phyloP scores from a whole-genome alignment of 1,140 invertebrate species.

The Drosophila murphyi region DNA sequence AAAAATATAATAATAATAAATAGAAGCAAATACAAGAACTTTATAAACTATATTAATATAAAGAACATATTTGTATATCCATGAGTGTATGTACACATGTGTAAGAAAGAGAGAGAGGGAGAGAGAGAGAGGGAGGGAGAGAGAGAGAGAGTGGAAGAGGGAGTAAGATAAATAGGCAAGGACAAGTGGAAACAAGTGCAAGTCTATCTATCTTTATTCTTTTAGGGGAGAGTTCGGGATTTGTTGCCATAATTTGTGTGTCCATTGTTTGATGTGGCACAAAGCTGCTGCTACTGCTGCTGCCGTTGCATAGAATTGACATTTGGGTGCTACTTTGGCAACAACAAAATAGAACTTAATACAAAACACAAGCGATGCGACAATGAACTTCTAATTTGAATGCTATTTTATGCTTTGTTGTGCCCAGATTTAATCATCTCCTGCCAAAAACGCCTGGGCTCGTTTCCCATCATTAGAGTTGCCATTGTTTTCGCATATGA shows the following conservation, averaged over 20 bases:
- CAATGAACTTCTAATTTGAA: conserved; percentile 82
- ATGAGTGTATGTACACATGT: too few relatives aligned
- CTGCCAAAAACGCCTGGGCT: conserved; percentile 2
- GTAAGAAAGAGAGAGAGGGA: too few relatives aligned
- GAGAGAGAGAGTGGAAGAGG: background rate
- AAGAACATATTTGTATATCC: too few relatives aligned
- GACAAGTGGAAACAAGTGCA: background rate
- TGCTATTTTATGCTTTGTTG: conserved; percentile 77
- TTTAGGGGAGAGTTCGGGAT: background rate
- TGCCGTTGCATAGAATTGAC: background rate
- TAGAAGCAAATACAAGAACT: too few relatives aligned
- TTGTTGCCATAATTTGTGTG: conserved; percentile 65
- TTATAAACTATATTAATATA: too few relatives aligned
- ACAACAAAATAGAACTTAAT: conserved; percentile 51
- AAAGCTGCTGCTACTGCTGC: conserved; percentile 39
- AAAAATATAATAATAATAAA: too few relatives aligned
- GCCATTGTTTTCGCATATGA: conserved; percentile 67
- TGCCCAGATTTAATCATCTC: conserved; percentile 75
- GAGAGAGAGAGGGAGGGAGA: background rate
- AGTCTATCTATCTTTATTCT: background rate
- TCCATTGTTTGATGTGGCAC: conserved; percentile 65
- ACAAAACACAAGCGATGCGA: conserved; percentile 10
- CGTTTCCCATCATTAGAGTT: conserved; percentile 75
- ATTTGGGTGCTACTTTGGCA: conserved; percentile 64
- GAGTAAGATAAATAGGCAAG: background rate